A percentile compares a stretch with the other conserved stretches of the same genome.
phyloP scores from a whole-genome alignment of 1,140 invertebrate species.

The Tachypleus tridentatus region DNA sequence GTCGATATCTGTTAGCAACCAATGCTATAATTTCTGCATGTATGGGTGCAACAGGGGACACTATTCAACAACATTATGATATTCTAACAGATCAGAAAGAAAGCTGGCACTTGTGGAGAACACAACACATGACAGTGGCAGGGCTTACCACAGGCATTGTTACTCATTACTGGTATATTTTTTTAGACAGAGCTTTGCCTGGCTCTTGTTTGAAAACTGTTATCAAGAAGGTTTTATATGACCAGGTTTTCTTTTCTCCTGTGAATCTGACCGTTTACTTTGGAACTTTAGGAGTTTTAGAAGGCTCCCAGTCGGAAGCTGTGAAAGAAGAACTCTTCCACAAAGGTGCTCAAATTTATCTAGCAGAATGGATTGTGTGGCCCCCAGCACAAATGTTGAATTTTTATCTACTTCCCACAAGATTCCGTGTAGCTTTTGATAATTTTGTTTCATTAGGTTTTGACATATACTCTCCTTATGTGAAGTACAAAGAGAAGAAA shows the following conservation, averaged over 20 bases:
- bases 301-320: slow-evolving; percentile 40
- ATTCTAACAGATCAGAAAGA: slow-evolving; percentile 41
- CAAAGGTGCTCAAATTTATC: slow-evolving; percentile 65
- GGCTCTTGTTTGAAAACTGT: slow-evolving; percentile 55
- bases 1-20: slow-evolving; percentile 55
- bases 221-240: slow-evolving; percentile 69
- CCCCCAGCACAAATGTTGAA: slow-evolving; percentile 69
- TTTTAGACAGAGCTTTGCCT: slow-evolving; percentile 53
- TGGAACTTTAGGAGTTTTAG: slow-evolving; percentile 56
- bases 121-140: slow-evolving; percentile 61
- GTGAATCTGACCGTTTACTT: slow-evolving; percentile 71
- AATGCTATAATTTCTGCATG: slow-evolving; percentile 69
- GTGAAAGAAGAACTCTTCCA: slow-evolving; percentile 35
- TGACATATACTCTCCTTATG: slow-evolving; percentile 81
- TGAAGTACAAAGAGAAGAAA: slow-evolving; percentile 47
- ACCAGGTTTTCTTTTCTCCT: slow-evolving; percentile 80
- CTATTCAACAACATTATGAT: slow-evolving; percentile 74
- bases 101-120: slow-evolving; percentile 51
- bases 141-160: slow-evolving; percentile 56
- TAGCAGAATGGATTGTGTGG: slow-evolving; percentile 67
- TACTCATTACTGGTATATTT: slow-evolving; percentile 46
- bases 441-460: slow-evolving; percentile 80
- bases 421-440: slow-evolving; percentile 77
- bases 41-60: slow-evolving; percentile 63
- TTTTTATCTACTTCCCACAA: slow-evolving; percentile 72